These are phyloP conservation scores for Diabrotica virgifera DNA, from an alignment of 1,140 invertebrate species.

Conservation along the genomic window DNA sequence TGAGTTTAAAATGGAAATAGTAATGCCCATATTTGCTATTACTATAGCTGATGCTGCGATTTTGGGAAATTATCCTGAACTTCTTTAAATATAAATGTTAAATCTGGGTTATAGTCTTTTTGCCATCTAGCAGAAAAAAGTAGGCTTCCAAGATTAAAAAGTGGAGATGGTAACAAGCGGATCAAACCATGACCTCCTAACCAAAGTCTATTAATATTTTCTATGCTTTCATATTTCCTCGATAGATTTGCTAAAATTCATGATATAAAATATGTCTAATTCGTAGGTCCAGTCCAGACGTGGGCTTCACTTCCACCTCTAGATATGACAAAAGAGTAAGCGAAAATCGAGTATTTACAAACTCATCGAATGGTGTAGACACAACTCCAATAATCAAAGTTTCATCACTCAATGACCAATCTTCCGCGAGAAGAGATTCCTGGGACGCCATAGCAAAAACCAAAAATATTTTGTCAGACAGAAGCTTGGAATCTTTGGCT, in stretches of 20 bases:
- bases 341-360: conserved; percentile 44
- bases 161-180: no score
- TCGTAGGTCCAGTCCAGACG: conserved; percentile 33
- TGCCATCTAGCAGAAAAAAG: no score
- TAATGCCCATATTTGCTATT: no score
- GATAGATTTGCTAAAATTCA: not conserved
- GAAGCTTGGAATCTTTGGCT: conserved; percentile 64
- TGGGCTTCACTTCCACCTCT: conserved; percentile 29
- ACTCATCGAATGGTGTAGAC: conserved; percentile 51
- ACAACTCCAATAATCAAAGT: conserved; percentile 68
- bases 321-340: conserved; percentile 38
- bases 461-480: conserved; percentile 66
- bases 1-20: no score
- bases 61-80: no score
- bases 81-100: no score
- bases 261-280: not conserved
- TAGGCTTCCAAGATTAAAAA: no score
- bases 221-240: no score
- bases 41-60: no score
- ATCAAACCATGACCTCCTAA: no score
- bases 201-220: no score
- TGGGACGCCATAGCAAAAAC: conserved; percentile 82
- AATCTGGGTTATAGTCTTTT: no score
- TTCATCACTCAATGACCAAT: conserved; percentile 61
- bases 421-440: conserved; percentile 64